Evolutionary conservation across 2,888 invertebrate genomes (phyloP).

Genomic region (Drosophila nigritarsus): DNA sequence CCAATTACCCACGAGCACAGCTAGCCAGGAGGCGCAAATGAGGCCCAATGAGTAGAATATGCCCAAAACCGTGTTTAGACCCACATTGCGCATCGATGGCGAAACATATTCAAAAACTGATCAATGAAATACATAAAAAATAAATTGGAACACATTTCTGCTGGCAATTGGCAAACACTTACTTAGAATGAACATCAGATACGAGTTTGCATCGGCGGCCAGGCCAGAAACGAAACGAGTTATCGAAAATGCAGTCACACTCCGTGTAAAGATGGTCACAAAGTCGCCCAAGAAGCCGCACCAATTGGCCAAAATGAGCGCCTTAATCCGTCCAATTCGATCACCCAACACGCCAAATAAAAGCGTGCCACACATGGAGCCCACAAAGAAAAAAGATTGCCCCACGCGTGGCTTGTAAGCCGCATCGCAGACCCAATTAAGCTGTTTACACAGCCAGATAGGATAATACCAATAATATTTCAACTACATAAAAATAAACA

Average conservation of each 20-base stretch:
- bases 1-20: constrained; percentile 85
- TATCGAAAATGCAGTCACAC: constrained; percentile 85
- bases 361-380: constrained; percentile 87
- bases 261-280: constrained; percentile 85
- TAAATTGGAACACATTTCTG: not conserved
- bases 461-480: too few relatives aligned
- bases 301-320: constrained; percentile 86
- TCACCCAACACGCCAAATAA: constrained; percentile 87
- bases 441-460: constrained; percentile 37
- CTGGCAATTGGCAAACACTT: constrained; percentile 15
- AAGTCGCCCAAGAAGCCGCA: constrained; percentile 86
- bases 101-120: constrained; percentile 87
- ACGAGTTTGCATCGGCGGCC: constrained; percentile 87
- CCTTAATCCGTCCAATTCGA: constrained; percentile 86
- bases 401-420: constrained; percentile 87
- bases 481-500: too few relatives aligned
- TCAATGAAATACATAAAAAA: constrained; percentile 15
- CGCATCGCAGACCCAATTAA: constrained; percentile 87
- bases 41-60: constrained; percentile 86
- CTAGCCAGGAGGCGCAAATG: constrained; percentile 86
- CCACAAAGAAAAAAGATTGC: constrained; percentile 87
- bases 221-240: constrained; percentile 87
- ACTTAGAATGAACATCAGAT: constrained; percentile 87
- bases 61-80: constrained; percentile 86
- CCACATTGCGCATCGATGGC: constrained; percentile 86